Evolutionary conservation across 2,797 vertebrate genomes (phyloP).

Genomic region (Xiphorhynchus erythropygius): DNA sequence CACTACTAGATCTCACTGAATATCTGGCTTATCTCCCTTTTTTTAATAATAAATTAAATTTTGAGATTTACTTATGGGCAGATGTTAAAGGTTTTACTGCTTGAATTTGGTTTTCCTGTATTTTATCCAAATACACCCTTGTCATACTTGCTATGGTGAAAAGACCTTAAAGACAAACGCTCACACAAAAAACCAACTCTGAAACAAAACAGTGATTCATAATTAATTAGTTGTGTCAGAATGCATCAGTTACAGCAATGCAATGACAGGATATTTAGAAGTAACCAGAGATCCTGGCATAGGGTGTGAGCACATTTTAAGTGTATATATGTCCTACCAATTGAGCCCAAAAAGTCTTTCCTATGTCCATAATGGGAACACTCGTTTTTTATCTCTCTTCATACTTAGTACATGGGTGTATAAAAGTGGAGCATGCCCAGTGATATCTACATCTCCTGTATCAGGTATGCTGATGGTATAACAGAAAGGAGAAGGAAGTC

Average conservation of each 20-base stretch:
- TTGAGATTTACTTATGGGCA: neutral
- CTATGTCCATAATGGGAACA: neutral
- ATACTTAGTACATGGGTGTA: neutral
- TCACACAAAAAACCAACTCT: neutral
- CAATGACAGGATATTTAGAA: neutral
- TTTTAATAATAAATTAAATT: neutral
- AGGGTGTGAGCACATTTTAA: neutral
- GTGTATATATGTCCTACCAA: neutral
- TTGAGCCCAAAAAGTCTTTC: neutral
- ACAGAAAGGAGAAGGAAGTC: neutral
- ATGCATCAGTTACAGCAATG: neutral
- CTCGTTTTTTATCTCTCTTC: neutral
- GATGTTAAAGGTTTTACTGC: neutral
- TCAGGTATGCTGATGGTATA: neutral
- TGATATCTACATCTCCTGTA: neutral
- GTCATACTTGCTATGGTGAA: neutral
- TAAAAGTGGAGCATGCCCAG: neutral
- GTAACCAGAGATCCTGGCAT: neutral
- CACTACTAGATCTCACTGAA: neutral
- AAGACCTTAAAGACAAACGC: neutral
- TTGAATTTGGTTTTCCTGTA: neutral
- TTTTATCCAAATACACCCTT: neutral
- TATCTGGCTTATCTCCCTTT: neutral
- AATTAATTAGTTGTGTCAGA: neutral
- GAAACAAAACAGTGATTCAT: neutral